Percentiles rank a stretch among this genome's conserved stretches.
Evolutionary conservation across 2,797 vertebrate genomes (phyloP).

Genomic region (Phoxinus dragarum): DNA sequence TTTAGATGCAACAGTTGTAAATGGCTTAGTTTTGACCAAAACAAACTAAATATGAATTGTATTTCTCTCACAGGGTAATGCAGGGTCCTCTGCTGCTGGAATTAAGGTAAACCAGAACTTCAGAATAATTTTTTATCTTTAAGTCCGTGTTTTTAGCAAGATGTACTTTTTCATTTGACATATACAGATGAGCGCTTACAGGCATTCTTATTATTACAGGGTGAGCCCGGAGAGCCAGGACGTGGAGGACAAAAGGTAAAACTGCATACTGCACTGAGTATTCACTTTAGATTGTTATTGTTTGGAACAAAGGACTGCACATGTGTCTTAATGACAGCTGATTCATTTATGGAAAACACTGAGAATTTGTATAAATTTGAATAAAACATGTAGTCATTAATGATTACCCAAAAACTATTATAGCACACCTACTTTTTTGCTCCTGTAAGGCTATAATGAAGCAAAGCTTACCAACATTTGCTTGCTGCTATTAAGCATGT

Average conservation of each 20-base stretch:
- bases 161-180: background rate
- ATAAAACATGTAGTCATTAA: background rate
- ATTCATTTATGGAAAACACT: background rate
- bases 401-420: background rate
- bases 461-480: conserved; percentile 3
- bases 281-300: background rate
- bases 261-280: conserved; percentile 1
- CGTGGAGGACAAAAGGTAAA: conserved; percentile 93
- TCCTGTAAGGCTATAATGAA: background rate
- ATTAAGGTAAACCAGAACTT: conserved; percentile 87
- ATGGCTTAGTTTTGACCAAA: background rate
- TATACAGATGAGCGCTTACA: conserved; percentile 9
- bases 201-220: conserved; percentile 74
- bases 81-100: conserved; percentile 95
- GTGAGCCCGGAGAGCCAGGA: conserved; percentile 95
- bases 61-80: conserved; percentile 84
- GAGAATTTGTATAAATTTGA: background rate
- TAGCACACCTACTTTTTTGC: background rate
- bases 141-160: background rate
- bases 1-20: background rate
- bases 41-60: background rate
- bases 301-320: background rate
- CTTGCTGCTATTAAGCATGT: conserved; percentile 10
- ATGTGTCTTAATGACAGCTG: background rate
- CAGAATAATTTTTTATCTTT: background rate